A percentile compares a stretch with the other conserved stretches of the same genome.
Evolutionary conservation across 2,113 vertebrate genomes (phyloP).

Genomic region (Zosterops lateralis): DNA sequence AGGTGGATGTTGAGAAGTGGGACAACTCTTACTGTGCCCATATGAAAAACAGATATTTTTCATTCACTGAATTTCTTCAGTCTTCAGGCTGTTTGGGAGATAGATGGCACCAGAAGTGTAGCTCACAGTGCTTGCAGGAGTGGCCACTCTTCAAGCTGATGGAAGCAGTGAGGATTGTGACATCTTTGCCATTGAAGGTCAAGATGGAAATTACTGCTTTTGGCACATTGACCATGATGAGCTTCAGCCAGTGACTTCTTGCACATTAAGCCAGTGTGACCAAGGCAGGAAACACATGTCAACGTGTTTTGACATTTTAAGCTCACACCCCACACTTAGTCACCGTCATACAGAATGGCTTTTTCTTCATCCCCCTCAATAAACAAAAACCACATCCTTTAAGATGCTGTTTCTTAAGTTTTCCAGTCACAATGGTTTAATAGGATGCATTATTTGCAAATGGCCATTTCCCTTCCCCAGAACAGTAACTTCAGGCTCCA

Average conservation of each 20-base stretch:
- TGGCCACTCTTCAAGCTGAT: background rate
- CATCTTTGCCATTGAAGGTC: background rate
- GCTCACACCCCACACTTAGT: constrained; percentile 10
- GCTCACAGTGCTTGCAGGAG: background rate
- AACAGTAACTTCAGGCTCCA: background rate
- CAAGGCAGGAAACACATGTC: background rate
- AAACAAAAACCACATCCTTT: background rate
- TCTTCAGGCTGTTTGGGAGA: background rate
- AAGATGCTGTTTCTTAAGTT: background rate
- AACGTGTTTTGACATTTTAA: background rate
- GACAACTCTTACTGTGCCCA: accelerated
- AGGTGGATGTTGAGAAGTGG: background rate
- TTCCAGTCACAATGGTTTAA: background rate
- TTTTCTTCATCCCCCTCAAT: background rate
- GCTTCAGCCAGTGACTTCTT: background rate
- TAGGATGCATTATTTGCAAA: background rate
- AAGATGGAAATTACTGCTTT: constrained; percentile 18
- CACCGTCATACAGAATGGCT: background rate
- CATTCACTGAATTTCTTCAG: background rate
- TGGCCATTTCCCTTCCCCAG: background rate
- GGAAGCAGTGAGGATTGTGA: background rate
- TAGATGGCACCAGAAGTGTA: background rate
- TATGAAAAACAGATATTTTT: background rate
- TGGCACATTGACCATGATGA: background rate
- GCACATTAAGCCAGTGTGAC: background rate